phyloP scores from a whole-genome alignment of 2,797 vertebrate species.

The Threskiornis aethiopicus region DNA sequence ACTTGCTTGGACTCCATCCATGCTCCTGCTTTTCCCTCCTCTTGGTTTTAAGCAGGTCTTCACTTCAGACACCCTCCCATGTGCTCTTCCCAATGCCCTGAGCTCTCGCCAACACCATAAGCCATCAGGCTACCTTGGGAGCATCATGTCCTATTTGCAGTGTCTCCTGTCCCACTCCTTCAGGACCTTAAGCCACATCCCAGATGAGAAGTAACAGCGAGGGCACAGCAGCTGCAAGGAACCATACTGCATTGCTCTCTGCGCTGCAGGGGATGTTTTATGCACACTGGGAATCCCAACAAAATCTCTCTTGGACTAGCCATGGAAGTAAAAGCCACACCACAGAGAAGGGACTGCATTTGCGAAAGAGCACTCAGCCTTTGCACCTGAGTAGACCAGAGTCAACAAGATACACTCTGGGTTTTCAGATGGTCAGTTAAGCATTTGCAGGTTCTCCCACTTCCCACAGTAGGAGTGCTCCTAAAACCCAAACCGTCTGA shows the following conservation, averaged over 20 bases:
- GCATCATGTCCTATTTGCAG: not conserved
- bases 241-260: not conserved
- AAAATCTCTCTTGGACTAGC: not conserved
- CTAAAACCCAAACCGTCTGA: not conserved
- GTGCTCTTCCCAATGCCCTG: not conserved
- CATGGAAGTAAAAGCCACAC: not conserved
- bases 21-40: not conserved
- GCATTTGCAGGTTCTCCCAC: not conserved
- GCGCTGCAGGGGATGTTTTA: not conserved
- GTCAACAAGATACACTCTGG: not conserved
- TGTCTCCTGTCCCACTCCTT: not conserved
- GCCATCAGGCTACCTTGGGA: accelerated
- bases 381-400: not conserved
- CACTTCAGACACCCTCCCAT: not conserved
- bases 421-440: not conserved
- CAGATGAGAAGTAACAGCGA: not conserved
- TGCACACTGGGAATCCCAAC: not conserved
- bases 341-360: not conserved
- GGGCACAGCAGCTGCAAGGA: not conserved
- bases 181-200: not conserved
- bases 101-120: not conserved
- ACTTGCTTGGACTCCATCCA: not conserved
- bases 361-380: not conserved
- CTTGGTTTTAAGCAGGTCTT: not conserved
- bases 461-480: not conserved